Conservation (phyloP, 2,113 vertebrate genomes). For the Tricholaema leucomelas region DNA sequence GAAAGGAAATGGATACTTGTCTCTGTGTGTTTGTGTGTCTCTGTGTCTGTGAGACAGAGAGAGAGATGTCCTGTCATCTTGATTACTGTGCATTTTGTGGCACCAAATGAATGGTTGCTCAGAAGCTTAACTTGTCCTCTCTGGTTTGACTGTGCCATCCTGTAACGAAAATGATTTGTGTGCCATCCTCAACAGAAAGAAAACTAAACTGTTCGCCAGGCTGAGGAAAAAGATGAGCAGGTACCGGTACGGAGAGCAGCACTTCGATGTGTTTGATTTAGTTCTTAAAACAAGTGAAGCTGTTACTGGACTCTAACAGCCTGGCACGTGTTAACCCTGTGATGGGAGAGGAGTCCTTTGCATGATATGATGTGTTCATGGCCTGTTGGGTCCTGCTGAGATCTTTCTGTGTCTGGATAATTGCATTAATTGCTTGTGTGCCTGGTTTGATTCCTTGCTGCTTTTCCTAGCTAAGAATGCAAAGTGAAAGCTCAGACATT, state of each 20-base stretch:
- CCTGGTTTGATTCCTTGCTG: slow-evolving; percentile 40
- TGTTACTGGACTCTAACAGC: slow-evolving; percentile 65
- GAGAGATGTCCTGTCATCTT: not conserved
- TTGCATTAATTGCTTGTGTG: slow-evolving; percentile 56
- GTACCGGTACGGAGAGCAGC: slow-evolving; percentile 70
- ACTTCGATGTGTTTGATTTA: not conserved
- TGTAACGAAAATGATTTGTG: slow-evolving; percentile 61
- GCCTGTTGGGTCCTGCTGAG: slow-evolving; percentile 46
- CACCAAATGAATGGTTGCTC: not conserved
- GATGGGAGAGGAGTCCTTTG: slow-evolving; percentile 39
- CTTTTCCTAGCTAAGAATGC: not conserved
- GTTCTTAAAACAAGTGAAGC: slow-evolving; percentile 42
- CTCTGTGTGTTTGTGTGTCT: not conserved
- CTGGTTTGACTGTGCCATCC: slow-evolving; percentile 44
- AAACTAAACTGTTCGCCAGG: slow-evolving; percentile 83
- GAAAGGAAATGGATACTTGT: not conserved
- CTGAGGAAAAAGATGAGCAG: slow-evolving; percentile 84
- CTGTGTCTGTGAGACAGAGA: not conserved
- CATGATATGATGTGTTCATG: slow-evolving; percentile 34
- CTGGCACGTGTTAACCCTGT: slow-evolving; percentile 62
- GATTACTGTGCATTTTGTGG: not conserved
- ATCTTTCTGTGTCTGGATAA: slow-evolving; percentile 52
- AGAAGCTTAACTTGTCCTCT: slow-evolving; percentile 42
- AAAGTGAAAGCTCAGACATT: not conserved
- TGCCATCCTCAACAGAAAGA: slow-evolving; percentile 82